phyloP scores from a whole-genome alignment of 1,140 invertebrate genomes.

The Glossosoma conforme region DNA sequence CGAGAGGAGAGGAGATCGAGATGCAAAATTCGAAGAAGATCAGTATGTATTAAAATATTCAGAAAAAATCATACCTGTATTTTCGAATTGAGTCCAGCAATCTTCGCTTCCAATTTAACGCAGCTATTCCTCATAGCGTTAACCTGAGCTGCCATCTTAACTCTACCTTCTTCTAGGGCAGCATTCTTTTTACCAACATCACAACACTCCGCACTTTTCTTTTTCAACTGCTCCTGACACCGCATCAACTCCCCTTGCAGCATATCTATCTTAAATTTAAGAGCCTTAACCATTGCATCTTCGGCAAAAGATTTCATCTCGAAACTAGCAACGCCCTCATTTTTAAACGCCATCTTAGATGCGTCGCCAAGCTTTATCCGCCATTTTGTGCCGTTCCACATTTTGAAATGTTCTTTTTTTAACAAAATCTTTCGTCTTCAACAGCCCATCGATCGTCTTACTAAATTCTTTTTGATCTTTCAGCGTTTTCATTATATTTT shows the following conservation, averaged over 20 bases:
- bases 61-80: conserved; percentile 10
- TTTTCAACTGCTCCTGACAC: conserved; percentile 12
- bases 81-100: conserved; percentile 6
- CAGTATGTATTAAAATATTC: background rate
- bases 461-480: conserved; percentile 14
- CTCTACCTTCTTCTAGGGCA: conserved; percentile 11
- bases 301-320: no score
- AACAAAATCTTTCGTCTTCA: conserved; percentile 8
- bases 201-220: conserved; percentile 10
- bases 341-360: no score
- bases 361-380: no score
- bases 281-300: conserved; percentile 2
- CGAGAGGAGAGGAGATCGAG: background rate
- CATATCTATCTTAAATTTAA: conserved; percentile 6
- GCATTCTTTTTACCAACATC: conserved; percentile 2
- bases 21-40: background rate
- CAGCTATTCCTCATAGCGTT: conserved; percentile 6
- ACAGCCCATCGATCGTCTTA: conserved; percentile 7
- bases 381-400: background rate
- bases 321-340: no score
- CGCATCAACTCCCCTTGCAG: conserved; percentile 14
- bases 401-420: conserved; percentile 1
- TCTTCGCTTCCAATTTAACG: conserved; percentile 6
- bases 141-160: conserved; percentile 12
- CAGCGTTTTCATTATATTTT: conserved; percentile 11